A percentile compares a stretch with the other conserved stretches of the same genome.
phyloP scores from a whole-genome alignment of 2,113 vertebrate genomes.

The Microcebus jonahi region DNA sequence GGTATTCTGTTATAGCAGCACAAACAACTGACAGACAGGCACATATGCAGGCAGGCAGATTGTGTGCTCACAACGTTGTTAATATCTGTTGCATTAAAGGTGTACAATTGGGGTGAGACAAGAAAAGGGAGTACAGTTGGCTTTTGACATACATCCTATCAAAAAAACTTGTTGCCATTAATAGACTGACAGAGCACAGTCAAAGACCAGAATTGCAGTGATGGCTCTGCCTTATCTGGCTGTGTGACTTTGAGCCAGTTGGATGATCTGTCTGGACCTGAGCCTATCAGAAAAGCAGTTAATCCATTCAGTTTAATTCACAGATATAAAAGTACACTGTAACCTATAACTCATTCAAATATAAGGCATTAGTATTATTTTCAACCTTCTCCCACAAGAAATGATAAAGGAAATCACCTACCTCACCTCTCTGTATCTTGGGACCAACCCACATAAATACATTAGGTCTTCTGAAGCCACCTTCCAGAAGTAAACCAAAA shows the following conservation, averaged over 20 bases:
- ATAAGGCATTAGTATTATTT: conserved; percentile 49
- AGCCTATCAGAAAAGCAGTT: neutral
- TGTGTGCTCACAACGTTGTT: neutral
- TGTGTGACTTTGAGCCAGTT: neutral
- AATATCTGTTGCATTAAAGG: neutral
- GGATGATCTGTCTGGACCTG: neutral
- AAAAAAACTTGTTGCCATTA: neutral
- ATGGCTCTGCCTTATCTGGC: neutral
- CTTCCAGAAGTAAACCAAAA: neutral
- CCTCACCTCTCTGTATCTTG: neutral
- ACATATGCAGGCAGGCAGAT: neutral
- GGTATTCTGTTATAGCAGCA: neutral
- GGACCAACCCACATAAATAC: neutral
- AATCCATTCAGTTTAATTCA: neutral
- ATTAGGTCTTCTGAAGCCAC: neutral
- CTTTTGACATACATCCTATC: neutral
- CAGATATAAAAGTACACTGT: neutral
- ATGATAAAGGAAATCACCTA: neutral
- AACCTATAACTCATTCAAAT: neutral
- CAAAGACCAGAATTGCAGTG: neutral
- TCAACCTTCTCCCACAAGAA: neutral
- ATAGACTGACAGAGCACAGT: neutral
- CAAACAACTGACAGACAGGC: neutral
- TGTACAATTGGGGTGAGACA: neutral
- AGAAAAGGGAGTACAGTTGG: neutral